Evolutionary conservation across 2,888 invertebrate species (phyloP), one percentile per base, ranked within the genome.

Genomic region (Tetranychus piercei): DNA sequence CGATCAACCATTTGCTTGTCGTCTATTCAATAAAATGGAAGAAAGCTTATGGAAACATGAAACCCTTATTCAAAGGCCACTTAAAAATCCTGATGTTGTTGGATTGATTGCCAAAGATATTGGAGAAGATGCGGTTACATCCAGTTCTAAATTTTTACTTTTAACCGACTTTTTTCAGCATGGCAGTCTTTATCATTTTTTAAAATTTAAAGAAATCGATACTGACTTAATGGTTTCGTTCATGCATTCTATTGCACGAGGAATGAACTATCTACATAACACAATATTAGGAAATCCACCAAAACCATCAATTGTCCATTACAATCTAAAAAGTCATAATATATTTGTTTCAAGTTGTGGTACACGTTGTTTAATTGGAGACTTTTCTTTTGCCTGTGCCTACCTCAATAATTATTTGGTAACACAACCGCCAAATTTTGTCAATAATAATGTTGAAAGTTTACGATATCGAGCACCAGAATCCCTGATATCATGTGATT

Each of bases 381-480:
- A 69, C 34, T 69, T 69, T 69, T 55, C 55, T 6, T 15, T 3
- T 15, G 55, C 55, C 3, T 55, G 55, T 55, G 9, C 15, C 9
- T 55, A 55, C 15, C 9, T 15, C 6, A 55, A 15, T 9, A 7
- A 55, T 15, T 15, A 6, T 55, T 2, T 9, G 15, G 7, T 55
- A 9, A 55, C 11, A 15, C 11, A 55, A 55, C 15, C 55, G 15
- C 55, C 55, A 9, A 55, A 3, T 15, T 15, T 55, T 55, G 9
- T 23, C 69, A 71, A 34, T 44, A 6, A 11, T 44, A 15, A 18
- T 15, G 5, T 9, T 23, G 44, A 45, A 11, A 20, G 20, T 22
- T 69, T 20, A 55, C 73, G 73, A 44, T 96, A 96, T 82, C 94
- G 96, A 94, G 93, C 96, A 4, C 96, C 96, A 1, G 96, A 96